Conservation (phyloP, 2,113 vertebrate species). For the Rousettus leschenaultii region DNA sequence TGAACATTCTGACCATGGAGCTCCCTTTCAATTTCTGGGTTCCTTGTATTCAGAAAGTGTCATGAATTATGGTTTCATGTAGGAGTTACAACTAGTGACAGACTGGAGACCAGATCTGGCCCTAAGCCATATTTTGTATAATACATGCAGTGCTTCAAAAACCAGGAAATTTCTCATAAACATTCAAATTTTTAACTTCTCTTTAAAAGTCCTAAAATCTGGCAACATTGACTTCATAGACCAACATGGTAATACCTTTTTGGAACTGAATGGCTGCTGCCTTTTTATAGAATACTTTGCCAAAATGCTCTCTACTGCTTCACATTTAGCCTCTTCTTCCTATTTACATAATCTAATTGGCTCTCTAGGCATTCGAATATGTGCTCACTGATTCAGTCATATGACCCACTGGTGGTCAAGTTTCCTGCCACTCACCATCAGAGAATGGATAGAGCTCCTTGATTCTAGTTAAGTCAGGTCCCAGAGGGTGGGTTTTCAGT, state of each 20-base stretch:
- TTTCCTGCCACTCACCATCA: neutral
- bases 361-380: neutral
- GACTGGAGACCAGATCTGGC: neutral
- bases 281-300: neutral
- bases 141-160: neutral
- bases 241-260: neutral
- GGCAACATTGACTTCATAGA: neutral
- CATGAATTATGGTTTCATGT: neutral
- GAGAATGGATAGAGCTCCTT: neutral
- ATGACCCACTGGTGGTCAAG: neutral
- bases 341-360: rapidly evolving
- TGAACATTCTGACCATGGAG: neutral
- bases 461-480: neutral
- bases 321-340: neutral
- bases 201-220: neutral
- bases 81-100: neutral
- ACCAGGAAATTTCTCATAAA: neutral
- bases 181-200: neutral
- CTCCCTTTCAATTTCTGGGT: neutral
- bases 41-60: neutral
- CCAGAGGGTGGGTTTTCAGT: neutral
- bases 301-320: rapidly evolving
- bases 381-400: neutral
- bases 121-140: neutral
- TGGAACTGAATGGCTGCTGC: neutral